Evolutionary conservation across 2,888 invertebrate species (phyloP), one percentile per base, ranked within the genome.

Genomic region (Camptogramma bilineatum): DNA sequence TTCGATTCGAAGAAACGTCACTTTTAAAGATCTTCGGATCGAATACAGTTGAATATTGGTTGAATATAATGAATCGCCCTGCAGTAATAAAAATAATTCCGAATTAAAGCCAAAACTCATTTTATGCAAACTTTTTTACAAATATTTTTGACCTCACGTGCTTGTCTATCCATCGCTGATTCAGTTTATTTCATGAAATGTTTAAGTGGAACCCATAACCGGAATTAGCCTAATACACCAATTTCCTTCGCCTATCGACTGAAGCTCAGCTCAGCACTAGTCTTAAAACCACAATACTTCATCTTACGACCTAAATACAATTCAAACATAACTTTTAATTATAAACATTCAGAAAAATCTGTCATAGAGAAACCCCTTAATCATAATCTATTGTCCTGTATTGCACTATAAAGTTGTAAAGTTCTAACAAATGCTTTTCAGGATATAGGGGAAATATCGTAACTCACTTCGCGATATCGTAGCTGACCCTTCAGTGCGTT

Each of bases 301-400:
- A 47, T 54, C 54, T 50, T 61, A 61, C 42, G 16, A 53, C 42
- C 50, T 51, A 55, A 61, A 61, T 44, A 55, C 50, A 54, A 55
- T 55, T 55, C 42, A 61, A 44, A 50, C 48, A 8, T 61, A 61
- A 60, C 53, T 52, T 54, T 52, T 19, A 52, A 51, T 18, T 46
- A 46, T 51, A 5, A 18, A 52, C 18, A 44, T 51, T 39, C 46
- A 52, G 19, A 52, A 46, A 52, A 50, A 50, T 17, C 39, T 34
- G 16, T 17, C 9, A 13, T 34, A 53, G 44, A 21, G n/a, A 46
- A 42, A 48, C 47, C 47, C 53, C 60, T 42, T 21, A 51, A 24
- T 42, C 9, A 61, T 55, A 51, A 48, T 61, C 42, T 54, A 61
- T 61, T 61, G 61, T 55, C 61, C 44, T 28, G 42, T 61, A 54